Conservation (phyloP, 2,113 vertebrate genomes). For the Mungos mungo region DNA sequence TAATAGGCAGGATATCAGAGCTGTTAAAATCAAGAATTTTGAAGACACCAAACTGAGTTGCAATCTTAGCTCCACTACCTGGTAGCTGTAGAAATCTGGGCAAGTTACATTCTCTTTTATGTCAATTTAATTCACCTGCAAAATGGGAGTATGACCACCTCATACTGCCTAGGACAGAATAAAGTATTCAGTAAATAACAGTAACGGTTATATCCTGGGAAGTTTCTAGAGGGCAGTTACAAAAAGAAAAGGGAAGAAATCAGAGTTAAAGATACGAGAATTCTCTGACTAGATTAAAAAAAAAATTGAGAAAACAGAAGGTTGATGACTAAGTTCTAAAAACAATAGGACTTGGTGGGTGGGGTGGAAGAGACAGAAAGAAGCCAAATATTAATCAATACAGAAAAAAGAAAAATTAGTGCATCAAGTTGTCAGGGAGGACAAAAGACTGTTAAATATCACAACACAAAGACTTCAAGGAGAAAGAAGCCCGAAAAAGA, state of each 20-base stretch:
- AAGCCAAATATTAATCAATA: background rate
- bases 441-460: background rate
- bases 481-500: background rate
- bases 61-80: background rate
- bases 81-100: background rate
- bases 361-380: background rate
- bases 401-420: background rate
- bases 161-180: background rate
- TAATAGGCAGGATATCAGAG: background rate
- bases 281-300: too few species aligned
- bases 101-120: background rate
- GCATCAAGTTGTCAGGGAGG: background rate
- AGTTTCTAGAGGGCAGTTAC: background rate
- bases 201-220: background rate
- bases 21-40: background rate
- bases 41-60: background rate
- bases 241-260: conserved; percentile 5
- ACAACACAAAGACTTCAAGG: background rate
- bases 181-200: background rate
- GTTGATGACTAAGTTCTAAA: background rate
- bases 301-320: background rate
- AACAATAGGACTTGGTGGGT: background rate
- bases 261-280: background rate
- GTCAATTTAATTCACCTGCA: background rate
- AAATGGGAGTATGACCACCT: background rate